Conservation (phyloP, 2,797 vertebrate genomes). For the Urocyon cinereoargenteus region DNA sequence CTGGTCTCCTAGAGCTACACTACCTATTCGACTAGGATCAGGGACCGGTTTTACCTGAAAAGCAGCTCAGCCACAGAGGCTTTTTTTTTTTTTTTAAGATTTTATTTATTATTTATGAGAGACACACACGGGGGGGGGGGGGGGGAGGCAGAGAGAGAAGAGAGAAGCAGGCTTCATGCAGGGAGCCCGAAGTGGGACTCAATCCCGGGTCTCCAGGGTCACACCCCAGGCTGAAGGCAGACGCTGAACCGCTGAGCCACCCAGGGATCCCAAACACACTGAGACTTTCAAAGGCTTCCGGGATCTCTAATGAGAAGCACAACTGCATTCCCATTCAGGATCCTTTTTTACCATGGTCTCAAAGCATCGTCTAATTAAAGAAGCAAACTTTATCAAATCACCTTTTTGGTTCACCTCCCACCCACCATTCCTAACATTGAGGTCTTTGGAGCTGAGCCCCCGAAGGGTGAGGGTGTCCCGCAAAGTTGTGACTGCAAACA, state of each 20-base stretch:
- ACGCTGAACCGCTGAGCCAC: no score
- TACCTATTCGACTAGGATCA: not conserved
- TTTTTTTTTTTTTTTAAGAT: not conserved
- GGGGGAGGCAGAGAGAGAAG: no score
- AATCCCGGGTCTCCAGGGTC: no score
- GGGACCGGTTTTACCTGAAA: slow-evolving; percentile 65
- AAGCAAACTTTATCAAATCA: not conserved
- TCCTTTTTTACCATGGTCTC: not conserved
- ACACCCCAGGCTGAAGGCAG: no score
- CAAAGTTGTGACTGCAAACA: accelerated
- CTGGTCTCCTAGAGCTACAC: not conserved
- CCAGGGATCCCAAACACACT: not conserved
- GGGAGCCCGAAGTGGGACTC: no score
- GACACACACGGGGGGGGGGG: no score
- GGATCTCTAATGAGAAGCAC: not conserved
- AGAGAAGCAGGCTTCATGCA: no score
- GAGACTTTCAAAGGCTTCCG: not conserved
- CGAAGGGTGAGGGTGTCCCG: no score
- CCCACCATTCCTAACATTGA: not conserved
- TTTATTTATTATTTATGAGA: no score
- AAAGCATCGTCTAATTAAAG: not conserved
- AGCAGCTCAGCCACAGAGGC: not conserved
- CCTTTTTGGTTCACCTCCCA: not conserved
- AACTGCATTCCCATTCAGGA: not conserved
- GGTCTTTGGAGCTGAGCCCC: not conserved